These are phyloP conservation scores for Bombyx huttoni DNA, from an alignment of 2,888 invertebrate species.

Conservation along the genomic window DNA sequence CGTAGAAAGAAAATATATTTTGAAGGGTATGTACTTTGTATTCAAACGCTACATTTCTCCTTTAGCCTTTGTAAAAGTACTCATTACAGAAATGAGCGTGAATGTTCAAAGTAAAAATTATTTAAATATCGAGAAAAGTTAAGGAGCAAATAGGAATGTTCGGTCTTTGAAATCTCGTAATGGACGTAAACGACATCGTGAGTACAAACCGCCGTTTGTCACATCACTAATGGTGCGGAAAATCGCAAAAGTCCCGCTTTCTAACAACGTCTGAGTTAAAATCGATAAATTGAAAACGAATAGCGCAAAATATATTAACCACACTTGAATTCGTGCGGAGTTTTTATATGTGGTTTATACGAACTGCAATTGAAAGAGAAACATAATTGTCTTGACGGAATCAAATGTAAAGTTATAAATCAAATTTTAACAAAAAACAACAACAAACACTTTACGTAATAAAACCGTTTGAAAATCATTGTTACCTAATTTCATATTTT, in stretches of 20 bases:
- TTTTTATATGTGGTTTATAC: background rate
- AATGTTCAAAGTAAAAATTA: background rate
- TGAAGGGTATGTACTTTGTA: background rate
- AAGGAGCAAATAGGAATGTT: slow-evolving; percentile 49
- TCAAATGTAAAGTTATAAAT: too few species aligned
- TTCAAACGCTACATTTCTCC: background rate
- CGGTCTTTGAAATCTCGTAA: slow-evolving; percentile 56
- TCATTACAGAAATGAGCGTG: background rate
- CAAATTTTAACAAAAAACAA: too few species aligned
- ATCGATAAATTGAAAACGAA: slow-evolving; percentile 45
- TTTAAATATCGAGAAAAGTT: slow-evolving; percentile 9
- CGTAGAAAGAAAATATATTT: too few species aligned
- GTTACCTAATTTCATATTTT: too few species aligned
- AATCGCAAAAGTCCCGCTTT: slow-evolving; percentile 54
- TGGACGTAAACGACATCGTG: slow-evolving; percentile 58
- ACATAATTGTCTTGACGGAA: too few species aligned
- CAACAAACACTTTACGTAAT: too few species aligned
- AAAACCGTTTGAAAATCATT: too few species aligned
- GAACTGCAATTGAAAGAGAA: background rate
- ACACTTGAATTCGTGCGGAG: slow-evolving; percentile 15
- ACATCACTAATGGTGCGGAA: slow-evolving; percentile 60
- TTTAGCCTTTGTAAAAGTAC: background rate
- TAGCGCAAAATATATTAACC: slow-evolving; percentile 31
- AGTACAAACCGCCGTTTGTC: slow-evolving; percentile 60
- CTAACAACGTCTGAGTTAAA: slow-evolving; percentile 40